Evolutionary conservation across 2,888 invertebrate genomes (phyloP), one percentile per base, ranked within the genome.

Genomic region (Synergus japonicus): DNA sequence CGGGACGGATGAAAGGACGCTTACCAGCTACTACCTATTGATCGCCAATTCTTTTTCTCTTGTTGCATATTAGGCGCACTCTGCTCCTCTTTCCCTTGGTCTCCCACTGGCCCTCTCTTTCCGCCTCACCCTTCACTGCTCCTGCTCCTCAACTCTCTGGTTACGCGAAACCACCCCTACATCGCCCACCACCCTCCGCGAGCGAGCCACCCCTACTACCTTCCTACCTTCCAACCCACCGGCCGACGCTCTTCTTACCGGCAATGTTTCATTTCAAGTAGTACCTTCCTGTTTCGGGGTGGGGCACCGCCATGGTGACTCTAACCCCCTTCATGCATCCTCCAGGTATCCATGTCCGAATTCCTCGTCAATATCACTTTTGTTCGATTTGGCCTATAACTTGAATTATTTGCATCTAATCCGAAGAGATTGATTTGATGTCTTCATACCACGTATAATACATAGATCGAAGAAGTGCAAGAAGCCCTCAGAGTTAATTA

Each of bases 31-130:
- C 91, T 92, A 91, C 92, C 92, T 92, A 92, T 92, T 92, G 92
- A 92, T 92, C 92, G 92, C 89, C 91, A 89, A 91, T 92, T 92
- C 92, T 92, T 92, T 92, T 92, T 92, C 92, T 92, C 92, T 90
- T 91, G 92, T 91, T 92, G 91, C 92, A 92, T 92, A 92, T 92
- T 91, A 92, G 92, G 91, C 90, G 91, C 90, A 88, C 90, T 90
- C 90, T 87, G 87, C 87, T 88, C 86, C 86, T 84, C 87, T 84
- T 83, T 84, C 83, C 83, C 86, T 79, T 85, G 66, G 78, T 77
- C 82, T 84, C 84, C 83, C 85, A 84, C 87, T 81, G 78, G 79
- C 79, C 76, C 82, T 65, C 82, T 83, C 84, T 82, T 73, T 73
- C 29, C n/a, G 49, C 49, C 49, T 73, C 73, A 73, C 49, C 73